phyloP scores from a whole-genome alignment of 2,113 vertebrate species.

The Xiphophorus hellerii region DNA sequence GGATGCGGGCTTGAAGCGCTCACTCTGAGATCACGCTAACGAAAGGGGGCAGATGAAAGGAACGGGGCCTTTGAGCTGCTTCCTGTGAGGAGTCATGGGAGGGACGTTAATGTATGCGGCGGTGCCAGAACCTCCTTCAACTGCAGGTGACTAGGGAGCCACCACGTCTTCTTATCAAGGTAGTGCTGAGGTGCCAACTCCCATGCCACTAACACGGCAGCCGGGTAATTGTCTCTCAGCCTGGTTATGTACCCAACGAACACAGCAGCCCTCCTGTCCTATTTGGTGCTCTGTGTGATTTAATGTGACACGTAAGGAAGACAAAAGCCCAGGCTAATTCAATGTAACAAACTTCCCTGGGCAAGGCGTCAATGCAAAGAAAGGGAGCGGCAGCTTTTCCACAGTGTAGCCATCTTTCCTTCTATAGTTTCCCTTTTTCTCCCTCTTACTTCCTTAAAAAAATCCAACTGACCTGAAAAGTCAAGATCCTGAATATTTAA shows the following conservation, averaged over 20 bases:
- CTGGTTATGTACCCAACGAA: constrained; percentile 89
- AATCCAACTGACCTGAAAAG: constrained; percentile 75
- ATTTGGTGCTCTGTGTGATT: constrained; percentile 87
- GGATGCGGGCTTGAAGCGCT: constrained; percentile 32
- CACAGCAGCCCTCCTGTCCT: constrained; percentile 83
- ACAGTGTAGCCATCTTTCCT: constrained; percentile 69
- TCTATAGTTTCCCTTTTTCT: constrained; percentile 10
- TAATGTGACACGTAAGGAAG: constrained; percentile 90
- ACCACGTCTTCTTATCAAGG: constrained; percentile 87
- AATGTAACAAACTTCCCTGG: constrained; percentile 96
- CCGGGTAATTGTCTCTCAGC: constrained; percentile 83
- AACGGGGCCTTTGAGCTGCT: constrained; percentile 61
- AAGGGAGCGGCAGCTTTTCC: constrained; percentile 65
- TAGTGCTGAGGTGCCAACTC: constrained; percentile 88
- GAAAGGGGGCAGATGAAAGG: constrained; percentile 87
- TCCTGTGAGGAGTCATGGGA: constrained; percentile 61
- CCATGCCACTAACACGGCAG: constrained; percentile 75
- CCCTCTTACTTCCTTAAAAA: constrained; percentile 22
- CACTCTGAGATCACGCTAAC: constrained; percentile 64
- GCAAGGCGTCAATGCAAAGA: constrained; percentile 76
- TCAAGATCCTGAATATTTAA: constrained; percentile 75
- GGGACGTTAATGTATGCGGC: constrained; percentile 88
- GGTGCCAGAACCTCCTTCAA: constrained; percentile 71
- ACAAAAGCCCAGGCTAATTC: constrained; percentile 97
- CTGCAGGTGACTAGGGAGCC: constrained; percentile 85